Evolutionary conservation across 2,888 invertebrate genomes (phyloP), one percentile per base, ranked within the genome.

Genomic region (Melipona beecheii): DNA sequence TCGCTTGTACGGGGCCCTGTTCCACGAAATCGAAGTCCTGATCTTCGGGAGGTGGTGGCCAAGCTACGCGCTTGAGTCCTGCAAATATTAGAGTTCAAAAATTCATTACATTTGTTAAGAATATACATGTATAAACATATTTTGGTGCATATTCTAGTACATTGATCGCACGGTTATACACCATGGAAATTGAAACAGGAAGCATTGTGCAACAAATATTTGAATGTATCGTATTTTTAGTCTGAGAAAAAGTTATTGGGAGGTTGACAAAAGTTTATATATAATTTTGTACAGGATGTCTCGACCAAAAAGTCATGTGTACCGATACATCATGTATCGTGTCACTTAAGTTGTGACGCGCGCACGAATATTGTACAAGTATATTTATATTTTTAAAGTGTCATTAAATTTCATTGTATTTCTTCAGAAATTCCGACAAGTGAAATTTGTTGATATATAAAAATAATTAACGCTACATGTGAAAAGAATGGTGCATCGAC

Each of bases 51-150:
- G 96, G 96, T 91, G 98, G 98, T 88, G 98, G 98, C 98, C 98
- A 98, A 95, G 97, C 97, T 92, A 98, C 97, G 95, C 97, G 96
- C 95, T 97, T 98, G 92, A 97, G 96, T 94, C 97, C 98, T 98
- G 95, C 21, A 96, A 96, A 94, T 50, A 72, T 62, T 52, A 6
- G 9, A 49, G n/a, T 27, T 0, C 6, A 19, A 58, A 21, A 15
- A 13, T 49, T 6, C 6, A 60, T 21, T 49, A 24, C 27, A 60
- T 19, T 21, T 11, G 21, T 6, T 69, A 24, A n/a, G 9, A 17
- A 19, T n/a, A 49, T 58, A n/a, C 15, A 15, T 66, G 19, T 24
- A 19, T 24, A n/a, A 43, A 21, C 21, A n/a, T 43, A 64, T 2
- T 27, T 3, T 36, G n/a, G 21, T 11, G 19, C 27, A 27, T 27